Base-by-base conservation (phyloP, 2,797 vertebrate genomes). In the Brotogeris chrysoptera region DNA sequence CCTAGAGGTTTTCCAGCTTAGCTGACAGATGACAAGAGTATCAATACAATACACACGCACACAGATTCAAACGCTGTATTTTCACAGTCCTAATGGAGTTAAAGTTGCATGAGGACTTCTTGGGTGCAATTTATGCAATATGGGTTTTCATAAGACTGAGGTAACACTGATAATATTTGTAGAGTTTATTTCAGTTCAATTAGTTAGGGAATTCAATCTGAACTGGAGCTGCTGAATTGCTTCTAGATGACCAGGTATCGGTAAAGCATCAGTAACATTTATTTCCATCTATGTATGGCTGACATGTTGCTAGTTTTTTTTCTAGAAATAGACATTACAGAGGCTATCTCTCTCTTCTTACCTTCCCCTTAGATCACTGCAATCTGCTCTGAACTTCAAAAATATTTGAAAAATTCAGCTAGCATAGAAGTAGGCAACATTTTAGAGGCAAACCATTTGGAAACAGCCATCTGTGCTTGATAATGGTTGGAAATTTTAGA, bases 371-470 rank as follows among this genome's bases (percentile, higher is more conserved):
- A 57, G 25, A 91, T 94, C 89, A 53, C 39, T 88, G 89, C 93
- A 96, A 91, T 92, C 68, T 92, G 92, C 68, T 94, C 68, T 61
- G 71, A 86, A 94, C 77, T 39, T 63, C 18, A 36, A 80, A 81
- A 93, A 61, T 76, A 94, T 63, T 59, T 80, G 36, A 91, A 95
- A 93, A 94, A 77, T 36, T 78, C 61, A 91, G 30, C 49, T 55
- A 85, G 65, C 59, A 91, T 47, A 72, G 53, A 92, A 83, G 69
- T 36, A 83, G 69, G 79, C 59, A 94, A 69, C 52, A 69, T 65
- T 83, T 91, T 80, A 87, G 39, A 94, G 46, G 65, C 72, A 94
- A 89, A 90, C 81, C 92, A 95, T 83, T 91, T 95, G 91, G 80
- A 76, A 96, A 76, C 43, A 80, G 57, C 89, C 92, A 95, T 91